These are phyloP conservation scores for Euphydryas editha DNA, from an alignment of 2,888 invertebrate species.

Conservation along the genomic window DNA sequence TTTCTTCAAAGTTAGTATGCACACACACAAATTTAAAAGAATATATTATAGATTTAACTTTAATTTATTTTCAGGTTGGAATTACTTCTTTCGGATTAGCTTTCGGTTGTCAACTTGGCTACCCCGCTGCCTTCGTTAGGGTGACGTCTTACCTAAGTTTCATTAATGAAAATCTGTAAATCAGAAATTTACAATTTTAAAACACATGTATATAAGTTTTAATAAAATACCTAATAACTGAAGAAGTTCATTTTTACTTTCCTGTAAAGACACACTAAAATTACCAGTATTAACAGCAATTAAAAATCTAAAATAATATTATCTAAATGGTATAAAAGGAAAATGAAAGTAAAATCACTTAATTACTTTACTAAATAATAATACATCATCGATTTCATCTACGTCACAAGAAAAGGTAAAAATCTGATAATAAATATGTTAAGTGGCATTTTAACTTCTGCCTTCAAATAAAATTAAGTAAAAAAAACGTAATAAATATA, in stretches of 20 bases:
- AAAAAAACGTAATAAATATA: too few relatives aligned
- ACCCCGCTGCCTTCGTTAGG: slow-evolving; percentile 57
- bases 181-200: too few relatives aligned
- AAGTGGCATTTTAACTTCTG: too few relatives aligned
- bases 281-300: neutral
- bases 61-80: slow-evolving; percentile 53
- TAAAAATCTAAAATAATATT: too few relatives aligned
- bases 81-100: slow-evolving; percentile 55
- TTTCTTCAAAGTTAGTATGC: too few relatives aligned
- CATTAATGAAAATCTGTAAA: slow-evolving; percentile 47
- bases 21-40: neutral
- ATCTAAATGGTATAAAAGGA: too few relatives aligned
- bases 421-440: too few relatives aligned
- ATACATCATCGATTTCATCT: too few relatives aligned
- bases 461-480: too few relatives aligned
- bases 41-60: neutral
- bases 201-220: neutral
- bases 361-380: too few relatives aligned
- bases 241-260: neutral
- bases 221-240: neutral
- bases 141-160: slow-evolving; percentile 53
- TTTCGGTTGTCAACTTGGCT: slow-evolving; percentile 50
- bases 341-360: too few relatives aligned
- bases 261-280: neutral
- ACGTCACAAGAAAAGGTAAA: too few relatives aligned